Percentiles rank a stretch among this genome's conserved stretches.
Evolutionary conservation across 2,113 vertebrate genomes (phyloP).

Genomic region (Xyrauchen texanus): DNA sequence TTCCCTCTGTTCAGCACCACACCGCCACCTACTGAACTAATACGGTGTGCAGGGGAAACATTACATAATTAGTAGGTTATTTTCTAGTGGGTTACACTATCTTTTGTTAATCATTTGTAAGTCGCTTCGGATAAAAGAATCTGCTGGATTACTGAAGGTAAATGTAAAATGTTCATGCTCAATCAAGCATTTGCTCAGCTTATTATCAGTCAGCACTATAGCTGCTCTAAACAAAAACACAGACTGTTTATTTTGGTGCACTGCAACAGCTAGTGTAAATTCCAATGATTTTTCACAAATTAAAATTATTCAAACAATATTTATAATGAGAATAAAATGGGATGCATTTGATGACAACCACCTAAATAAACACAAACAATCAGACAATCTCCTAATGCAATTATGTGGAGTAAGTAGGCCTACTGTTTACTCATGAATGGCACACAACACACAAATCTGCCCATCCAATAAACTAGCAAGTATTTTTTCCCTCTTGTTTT

Average conservation of each 20-base stretch:
- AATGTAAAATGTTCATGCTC: background rate
- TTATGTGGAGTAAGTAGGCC: constrained; percentile 41
- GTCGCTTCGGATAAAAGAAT: too few species aligned
- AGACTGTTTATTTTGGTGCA: constrained; percentile 15
- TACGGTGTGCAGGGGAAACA: too few species aligned
- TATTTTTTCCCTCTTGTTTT: constrained; percentile 9
- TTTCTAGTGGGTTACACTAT: too few species aligned
- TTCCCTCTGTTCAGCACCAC: too few species aligned
- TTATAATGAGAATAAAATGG: too few species aligned
- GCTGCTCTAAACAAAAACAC: constrained; percentile 5
- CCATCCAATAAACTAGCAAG: background rate
- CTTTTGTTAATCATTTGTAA: too few species aligned
- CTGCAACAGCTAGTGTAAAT: constrained; percentile 24
- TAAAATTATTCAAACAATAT: constrained; percentile 11
- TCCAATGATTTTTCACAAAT: background rate
- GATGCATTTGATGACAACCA: constrained; percentile 23
- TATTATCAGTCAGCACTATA: background rate
- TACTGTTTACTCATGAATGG: constrained; percentile 26
- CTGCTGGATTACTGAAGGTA: too few species aligned
- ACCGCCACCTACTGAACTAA: too few species aligned
- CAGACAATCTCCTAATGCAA: constrained; percentile 40
- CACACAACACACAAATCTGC: background rate
- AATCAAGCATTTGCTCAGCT: constrained; percentile 20
- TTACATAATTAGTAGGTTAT: too few species aligned
- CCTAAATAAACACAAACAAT: constrained; percentile 2